Base-by-base conservation (phyloP, 2,113 vertebrate species). In the Oryzias curvinotus region DNA sequence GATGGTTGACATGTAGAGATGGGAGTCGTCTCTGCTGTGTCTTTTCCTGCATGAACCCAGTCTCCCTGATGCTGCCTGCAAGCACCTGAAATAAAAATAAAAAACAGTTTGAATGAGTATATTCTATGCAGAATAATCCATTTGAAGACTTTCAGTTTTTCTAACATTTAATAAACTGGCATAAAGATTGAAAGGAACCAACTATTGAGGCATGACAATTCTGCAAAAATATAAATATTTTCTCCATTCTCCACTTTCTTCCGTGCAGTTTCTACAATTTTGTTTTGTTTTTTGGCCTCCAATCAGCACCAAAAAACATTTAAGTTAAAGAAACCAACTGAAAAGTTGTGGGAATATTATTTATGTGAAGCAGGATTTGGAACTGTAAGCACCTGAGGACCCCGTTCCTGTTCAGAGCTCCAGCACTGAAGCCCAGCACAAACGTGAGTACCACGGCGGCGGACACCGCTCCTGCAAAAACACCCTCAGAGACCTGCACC, bases 381-480 rank as follows among this genome's bases (percentile, higher is more conserved):
- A 47, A 14, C n/a, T 5, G 16, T 21, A 83, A 68, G 12, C 74
- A 90, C 78, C 75, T 87, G 52, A 89, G 77, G 16, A 92, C 68
- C 0, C 53, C 73, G 4, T 74, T 50, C 59, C 88, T 81, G 61
- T 47, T 79, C 42, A 90, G 57, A 30, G 91, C 91, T 57, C 92
- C 92, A 0, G 78, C 71, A 0, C 78, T 82, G 77, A 93, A 91
- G 21, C 90, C 92, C 21, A 79, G 18, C 53, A 85, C 57, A 46
- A 92, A 92, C 4, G 90, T 89, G 51, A 92, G 47, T 36, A 91
- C 19, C n/a, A 92, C 90, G 0, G 91, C 88, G 1, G 78, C 87
- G 0, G 62, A 61, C 10, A 93, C 88, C 1, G 85, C 88, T 57
- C 65, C 85, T 1, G 36, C 71, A 13, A 93, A 83, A 28, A 41